phyloP scores from a whole-genome alignment of 1,140 invertebrate genomes.

The Muscidifurax raptorellus region DNA sequence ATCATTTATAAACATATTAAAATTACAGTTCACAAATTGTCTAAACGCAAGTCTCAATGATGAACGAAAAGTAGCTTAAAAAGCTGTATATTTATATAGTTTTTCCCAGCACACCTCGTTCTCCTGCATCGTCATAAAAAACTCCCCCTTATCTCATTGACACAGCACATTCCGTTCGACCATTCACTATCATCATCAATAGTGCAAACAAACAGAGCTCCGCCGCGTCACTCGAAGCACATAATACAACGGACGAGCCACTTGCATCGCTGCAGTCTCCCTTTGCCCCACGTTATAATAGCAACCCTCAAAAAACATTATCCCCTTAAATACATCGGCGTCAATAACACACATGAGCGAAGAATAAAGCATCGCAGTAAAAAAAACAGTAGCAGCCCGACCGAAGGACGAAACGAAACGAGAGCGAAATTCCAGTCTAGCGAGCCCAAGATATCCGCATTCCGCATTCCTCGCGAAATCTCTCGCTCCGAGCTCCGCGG shows the following conservation, averaged over 20 bases:
- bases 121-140: not conserved
- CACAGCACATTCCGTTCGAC: not conserved
- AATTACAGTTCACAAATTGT: too few species aligned
- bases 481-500: too few species aligned
- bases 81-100: too few species aligned
- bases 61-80: too few species aligned
- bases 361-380: not conserved
- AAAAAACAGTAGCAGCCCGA: not conserved
- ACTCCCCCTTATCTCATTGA: not conserved
- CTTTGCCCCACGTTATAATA: not conserved
- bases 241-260: not conserved
- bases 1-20: too few species aligned
- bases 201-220: not conserved
- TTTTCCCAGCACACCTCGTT: too few species aligned
- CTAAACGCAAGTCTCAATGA: too few species aligned
- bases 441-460: slow-evolving; percentile 34
- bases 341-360: not conserved
- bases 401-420: slow-evolving; percentile 12
- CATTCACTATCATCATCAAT: not conserved
- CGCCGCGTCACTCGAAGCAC: not conserved
- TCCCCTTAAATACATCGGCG: not conserved
- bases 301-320: too few species aligned
- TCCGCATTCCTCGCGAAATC: slow-evolving; percentile 36
- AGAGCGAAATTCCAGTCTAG: slow-evolving; percentile 34
- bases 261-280: not conserved